Base-by-base conservation (phyloP, 2,797 vertebrate species). In the Percopsis omiscomaycus region DNA sequence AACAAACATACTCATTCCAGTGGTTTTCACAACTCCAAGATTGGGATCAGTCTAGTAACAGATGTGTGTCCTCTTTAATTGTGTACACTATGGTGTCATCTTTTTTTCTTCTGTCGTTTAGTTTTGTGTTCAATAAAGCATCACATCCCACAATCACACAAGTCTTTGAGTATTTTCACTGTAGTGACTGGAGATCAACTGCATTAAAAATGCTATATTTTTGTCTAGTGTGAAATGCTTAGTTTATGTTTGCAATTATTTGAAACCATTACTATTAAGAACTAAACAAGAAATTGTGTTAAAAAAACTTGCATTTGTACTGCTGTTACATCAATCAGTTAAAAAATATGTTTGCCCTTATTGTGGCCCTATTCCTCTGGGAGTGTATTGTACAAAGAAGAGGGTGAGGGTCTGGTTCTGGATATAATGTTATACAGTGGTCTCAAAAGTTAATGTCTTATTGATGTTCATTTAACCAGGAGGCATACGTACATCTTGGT, bases 401-500 rank as follows among this genome's bases (percentile, higher is more conserved):
- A 54, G 4, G 16, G 13, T 55, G n/a, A 48, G 10, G 47, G 47
- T 12, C 12, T 48, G 3, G 32, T 51, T 51, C 16, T 77, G 72
- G 64, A 59, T 28, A 78, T 69, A 85, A 82, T 67, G 63, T 68
- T 64, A 74, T 71, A 68, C 3, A 59, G 56, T 14, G 16, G 46
- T 46, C 45, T 32, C 6, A 62, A 44, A 60, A 61, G 71, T 57
- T 68, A 69, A 75, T 80, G 65, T 14, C 52, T 79, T 77, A 71
- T 74, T 76, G 58, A 71, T 78, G 71, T 73, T 62, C 55, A 62
- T 51, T 42, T 78, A 66, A 79, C 81, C 60, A 55, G 45, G 47
- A 73, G 83, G 62, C 58, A 29, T 75, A 67, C 61, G 78, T 85
- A 71, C 63, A 46, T 83, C 75, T 86, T 68, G 64, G 44, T 66